A percentile compares a stretch with the other conserved stretches of the same genome.
These are phyloP conservation scores for Agrilus biguttatus DNA, from an alignment of 2,888 invertebrate genomes.

Conservation along the genomic window DNA sequence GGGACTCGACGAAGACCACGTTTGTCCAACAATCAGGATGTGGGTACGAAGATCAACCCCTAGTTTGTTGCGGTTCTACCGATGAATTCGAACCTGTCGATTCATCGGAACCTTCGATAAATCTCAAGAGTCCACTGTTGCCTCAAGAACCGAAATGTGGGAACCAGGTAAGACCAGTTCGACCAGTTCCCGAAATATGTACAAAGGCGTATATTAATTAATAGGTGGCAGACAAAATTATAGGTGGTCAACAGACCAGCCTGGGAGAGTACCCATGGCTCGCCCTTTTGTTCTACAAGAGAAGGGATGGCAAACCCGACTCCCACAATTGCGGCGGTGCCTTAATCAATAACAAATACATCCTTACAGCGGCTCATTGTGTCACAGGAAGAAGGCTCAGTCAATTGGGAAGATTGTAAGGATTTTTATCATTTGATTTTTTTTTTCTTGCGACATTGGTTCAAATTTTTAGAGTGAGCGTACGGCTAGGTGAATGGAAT, in stretches of 20 bases:
- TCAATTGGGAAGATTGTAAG: constrained; percentile 30
- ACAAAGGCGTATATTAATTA: too few relatives aligned
- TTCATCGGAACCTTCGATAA: neutral
- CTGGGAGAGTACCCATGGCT: constrained; percentile 37
- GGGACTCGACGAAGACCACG: constrained; percentile 15
- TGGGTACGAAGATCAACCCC: constrained; percentile 35
- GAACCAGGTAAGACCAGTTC: constrained; percentile 14
- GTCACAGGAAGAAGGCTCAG: constrained; percentile 28
- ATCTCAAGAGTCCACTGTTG: neutral
- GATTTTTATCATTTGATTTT: constrained; percentile 1
- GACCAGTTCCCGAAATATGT: neutral
- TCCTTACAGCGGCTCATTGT: constrained; percentile 42
- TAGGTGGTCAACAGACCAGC: constrained; percentile 25
- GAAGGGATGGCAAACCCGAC: constrained; percentile 4
- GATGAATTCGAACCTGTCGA: neutral
- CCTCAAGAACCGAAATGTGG: constrained; percentile 14
- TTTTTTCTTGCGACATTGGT: neutral
- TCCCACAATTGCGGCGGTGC: constrained; percentile 34
- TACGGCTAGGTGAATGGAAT: constrained; percentile 36
- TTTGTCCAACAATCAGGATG: constrained; percentile 40
- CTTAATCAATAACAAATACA: constrained; percentile 37
- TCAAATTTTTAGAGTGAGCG: constrained; percentile 17
- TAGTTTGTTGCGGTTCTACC: constrained; percentile 36
- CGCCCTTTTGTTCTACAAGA: constrained; percentile 29
- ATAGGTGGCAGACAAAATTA: constrained; percentile 16